Evolutionary conservation across 2,888 invertebrate species (phyloP).

Genomic region (Herminia tarsipennalis): DNA sequence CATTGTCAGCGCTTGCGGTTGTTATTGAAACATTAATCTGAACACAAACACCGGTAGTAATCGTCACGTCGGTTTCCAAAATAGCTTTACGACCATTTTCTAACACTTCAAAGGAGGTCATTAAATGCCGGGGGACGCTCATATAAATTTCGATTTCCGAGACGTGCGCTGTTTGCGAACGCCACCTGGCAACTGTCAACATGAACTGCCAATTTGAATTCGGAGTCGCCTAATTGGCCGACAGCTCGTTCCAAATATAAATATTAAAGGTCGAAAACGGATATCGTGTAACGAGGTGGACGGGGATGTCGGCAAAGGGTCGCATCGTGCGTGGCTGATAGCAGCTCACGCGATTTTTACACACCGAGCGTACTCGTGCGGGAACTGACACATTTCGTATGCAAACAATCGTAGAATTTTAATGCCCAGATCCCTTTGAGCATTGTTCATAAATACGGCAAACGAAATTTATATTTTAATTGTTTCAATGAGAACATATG

Average conservation of each 20-base stretch:
- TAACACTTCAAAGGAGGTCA: constrained; percentile 78
- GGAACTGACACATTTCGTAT: constrained; percentile 26
- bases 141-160: constrained; percentile 65
- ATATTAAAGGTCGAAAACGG: constrained; percentile 61
- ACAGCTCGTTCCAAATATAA: constrained; percentile 71
- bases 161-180: constrained; percentile 54
- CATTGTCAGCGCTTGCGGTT: constrained; percentile 58
- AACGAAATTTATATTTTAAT: constrained; percentile 15
- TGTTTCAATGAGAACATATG: neutral
- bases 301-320: constrained; percentile 36
- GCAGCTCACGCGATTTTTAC: constrained; percentile 35
- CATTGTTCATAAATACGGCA: constrained; percentile 12
- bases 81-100: constrained; percentile 75
- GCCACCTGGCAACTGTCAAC: constrained; percentile 78
- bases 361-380: constrained; percentile 33
- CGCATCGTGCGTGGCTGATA: constrained; percentile 31
- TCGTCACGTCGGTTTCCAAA: constrained; percentile 57
- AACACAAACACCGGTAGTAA: constrained; percentile 54
- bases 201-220: constrained; percentile 75
- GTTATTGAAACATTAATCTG: constrained; percentile 60
- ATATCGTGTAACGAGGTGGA: constrained; percentile 54
- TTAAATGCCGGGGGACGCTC: constrained; percentile 68
- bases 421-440: constrained; percentile 21
- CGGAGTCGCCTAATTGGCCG: constrained; percentile 69
- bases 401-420: constrained; percentile 36